These are phyloP conservation scores for Cephonodes hylas DNA, from an alignment of 2,888 invertebrate species.

Conservation along the genomic window DNA sequence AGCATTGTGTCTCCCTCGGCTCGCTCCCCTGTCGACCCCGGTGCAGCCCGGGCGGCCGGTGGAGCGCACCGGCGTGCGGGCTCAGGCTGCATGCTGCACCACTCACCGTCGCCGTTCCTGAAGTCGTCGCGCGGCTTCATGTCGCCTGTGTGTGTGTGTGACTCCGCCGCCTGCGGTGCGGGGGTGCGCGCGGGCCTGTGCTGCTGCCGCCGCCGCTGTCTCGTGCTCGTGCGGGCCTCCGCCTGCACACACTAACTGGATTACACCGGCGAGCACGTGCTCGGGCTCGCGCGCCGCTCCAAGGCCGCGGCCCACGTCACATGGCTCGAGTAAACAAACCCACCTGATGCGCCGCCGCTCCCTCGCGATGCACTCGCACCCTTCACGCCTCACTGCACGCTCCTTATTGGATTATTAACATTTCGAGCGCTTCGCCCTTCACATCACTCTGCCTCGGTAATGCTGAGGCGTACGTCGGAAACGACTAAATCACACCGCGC, in stretches of 20 bases:
- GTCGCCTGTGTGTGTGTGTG: conserved; percentile 22
- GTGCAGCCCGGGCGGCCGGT: too few species aligned
- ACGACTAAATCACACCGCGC: conserved; percentile 15
- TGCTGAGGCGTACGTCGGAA: background rate
- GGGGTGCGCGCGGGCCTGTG: background rate
- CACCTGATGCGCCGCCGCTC: conserved; percentile 43
- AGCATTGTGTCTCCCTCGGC: background rate
- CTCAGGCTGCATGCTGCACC: background rate
- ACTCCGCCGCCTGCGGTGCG: too few species aligned
- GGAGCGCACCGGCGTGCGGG: background rate
- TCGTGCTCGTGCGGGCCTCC: background rate
- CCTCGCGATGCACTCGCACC: conserved; percentile 12
- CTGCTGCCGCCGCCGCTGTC: background rate
- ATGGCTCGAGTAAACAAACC: conserved; percentile 55
- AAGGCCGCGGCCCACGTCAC: conserved; percentile 44
- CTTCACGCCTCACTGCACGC: background rate
- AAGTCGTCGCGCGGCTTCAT: conserved; percentile 61
- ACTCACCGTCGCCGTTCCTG: conserved; percentile 64
- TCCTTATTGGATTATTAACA: background rate
- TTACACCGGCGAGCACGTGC: conserved; percentile 22
- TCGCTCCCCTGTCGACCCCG: background rate
- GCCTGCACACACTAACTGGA: conserved; percentile 23
- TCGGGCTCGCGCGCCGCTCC: conserved; percentile 14
- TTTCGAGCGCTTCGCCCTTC: background rate
- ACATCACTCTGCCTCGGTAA: background rate